phyloP scores from a whole-genome alignment of 2,888 invertebrate species.

The Drosophila multiciliata region DNA sequence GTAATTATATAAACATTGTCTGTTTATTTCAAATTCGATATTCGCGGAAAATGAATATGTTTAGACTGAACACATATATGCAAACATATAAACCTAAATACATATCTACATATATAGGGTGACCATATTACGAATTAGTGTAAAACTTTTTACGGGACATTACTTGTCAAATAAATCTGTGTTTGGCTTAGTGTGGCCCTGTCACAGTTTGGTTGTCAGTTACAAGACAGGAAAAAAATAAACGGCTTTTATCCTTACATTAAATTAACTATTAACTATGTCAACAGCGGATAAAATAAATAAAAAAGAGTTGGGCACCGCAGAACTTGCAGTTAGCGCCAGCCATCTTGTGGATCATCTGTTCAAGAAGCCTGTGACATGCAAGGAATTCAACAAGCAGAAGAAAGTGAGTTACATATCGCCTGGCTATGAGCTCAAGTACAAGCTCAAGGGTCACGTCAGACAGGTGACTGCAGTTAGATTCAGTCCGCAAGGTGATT shows the following conservation, averaged over 20 bases:
- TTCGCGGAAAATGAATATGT: not conserved
- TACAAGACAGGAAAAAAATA: not conserved
- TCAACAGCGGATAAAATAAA: not conserved
- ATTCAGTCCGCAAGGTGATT: conserved; percentile 99
- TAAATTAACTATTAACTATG: not conserved
- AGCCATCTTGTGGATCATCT: conserved; percentile 10
- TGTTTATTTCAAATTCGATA: not conserved
- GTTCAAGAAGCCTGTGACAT: conserved; percentile 47
- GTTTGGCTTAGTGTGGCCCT: not conserved
- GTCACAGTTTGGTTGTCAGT: not conserved
- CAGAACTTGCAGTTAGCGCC: not conserved
- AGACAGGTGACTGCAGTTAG: conserved; percentile 99
- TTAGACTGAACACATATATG: not conserved
- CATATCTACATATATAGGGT: not conserved
- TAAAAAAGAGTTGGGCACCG: not conserved
- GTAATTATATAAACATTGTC: not conserved
- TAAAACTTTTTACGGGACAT: not conserved
- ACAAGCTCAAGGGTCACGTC: conserved; percentile 97
- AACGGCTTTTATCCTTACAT: not conserved
- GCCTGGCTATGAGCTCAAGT: conserved; percentile 97
- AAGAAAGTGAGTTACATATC: conserved; percentile 8
- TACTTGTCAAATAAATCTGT: not conserved
- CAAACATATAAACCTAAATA: not conserved
- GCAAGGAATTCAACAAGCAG: not conserved
- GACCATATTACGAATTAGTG: not conserved